A percentile compares a stretch with the other conserved stretches of the same genome.
These are phyloP conservation scores for Bombus consobrinus DNA, from an alignment of 1,140 invertebrate genomes.

Conservation along the genomic window DNA sequence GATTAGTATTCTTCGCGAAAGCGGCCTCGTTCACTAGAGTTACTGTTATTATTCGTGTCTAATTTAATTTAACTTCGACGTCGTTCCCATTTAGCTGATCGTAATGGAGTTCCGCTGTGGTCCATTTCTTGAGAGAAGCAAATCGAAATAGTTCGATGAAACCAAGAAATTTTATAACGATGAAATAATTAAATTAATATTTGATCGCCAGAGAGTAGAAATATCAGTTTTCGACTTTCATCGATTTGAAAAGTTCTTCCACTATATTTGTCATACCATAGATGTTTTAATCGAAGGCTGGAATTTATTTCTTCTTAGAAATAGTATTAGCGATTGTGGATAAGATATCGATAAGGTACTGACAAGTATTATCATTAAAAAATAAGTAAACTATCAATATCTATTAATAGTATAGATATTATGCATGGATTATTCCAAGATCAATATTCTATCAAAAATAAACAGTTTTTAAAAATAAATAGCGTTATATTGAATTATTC, in stretches of 20 bases:
- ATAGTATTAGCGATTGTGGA: background rate
- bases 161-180: background rate
- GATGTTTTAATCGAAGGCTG: background rate
- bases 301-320: background rate
- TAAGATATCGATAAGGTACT: background rate
- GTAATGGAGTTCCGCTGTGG: background rate
- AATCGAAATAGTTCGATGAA: background rate
- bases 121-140: background rate
- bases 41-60: background rate
- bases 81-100: background rate
- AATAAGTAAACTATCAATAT: no score
- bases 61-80: slow-evolving; percentile 1
- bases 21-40: background rate
- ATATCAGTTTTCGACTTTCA: background rate
- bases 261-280: background rate
- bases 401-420: background rate
- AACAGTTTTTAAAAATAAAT: no score
- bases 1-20: background rate
- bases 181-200: background rate
- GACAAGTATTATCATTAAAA: background rate
- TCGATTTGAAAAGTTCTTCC: background rate
- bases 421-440: background rate
- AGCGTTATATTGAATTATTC: no score
- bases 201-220: background rate
- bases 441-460: background rate